Evolutionary conservation across 2,113 vertebrate genomes (phyloP).

Genomic region (Peromyscus polionotus): DNA sequence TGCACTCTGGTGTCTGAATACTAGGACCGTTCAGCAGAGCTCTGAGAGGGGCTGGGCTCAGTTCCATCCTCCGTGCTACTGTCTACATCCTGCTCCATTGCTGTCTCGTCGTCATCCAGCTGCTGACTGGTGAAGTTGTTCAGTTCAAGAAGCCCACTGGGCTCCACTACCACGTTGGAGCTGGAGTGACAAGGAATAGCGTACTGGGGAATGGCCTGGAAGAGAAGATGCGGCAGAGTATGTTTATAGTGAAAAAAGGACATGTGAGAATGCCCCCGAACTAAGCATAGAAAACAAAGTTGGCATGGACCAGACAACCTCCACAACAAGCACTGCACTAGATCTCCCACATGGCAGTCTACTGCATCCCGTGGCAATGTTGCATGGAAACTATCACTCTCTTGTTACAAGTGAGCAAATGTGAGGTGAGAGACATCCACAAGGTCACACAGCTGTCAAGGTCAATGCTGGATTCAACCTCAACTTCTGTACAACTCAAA

Average conservation of each 20-base stretch:
- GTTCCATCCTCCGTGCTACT: conserved; percentile 95
- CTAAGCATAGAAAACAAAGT: neutral
- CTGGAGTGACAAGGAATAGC: conserved; percentile 98
- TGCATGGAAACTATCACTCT: neutral
- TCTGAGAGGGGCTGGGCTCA: conserved; percentile 90
- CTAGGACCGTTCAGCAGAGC: conserved; percentile 90
- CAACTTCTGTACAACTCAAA: conserved; percentile 11
- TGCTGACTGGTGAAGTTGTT: conserved; percentile 99
- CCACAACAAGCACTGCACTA: conserved; percentile 35
- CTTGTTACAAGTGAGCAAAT: conserved; percentile 63
- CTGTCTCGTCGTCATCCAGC: conserved; percentile 95
- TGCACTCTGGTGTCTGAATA: conserved; percentile 84
- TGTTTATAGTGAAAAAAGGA: conserved; percentile 53
- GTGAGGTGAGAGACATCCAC: conserved; percentile 20
- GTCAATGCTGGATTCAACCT: conserved; percentile 34
- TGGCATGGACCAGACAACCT: neutral
- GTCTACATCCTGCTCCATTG: conserved; percentile 95
- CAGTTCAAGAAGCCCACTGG: conserved; percentile 98
- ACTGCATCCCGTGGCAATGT: neutral
- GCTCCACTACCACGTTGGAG: conserved; percentile 99
- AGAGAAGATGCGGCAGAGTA: conserved; percentile 70
- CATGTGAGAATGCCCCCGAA: neutral
- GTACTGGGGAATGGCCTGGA: conserved; percentile 98
- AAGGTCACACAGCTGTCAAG: conserved; percentile 35
- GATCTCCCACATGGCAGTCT: neutral